Evolutionary conservation across 2,113 vertebrate genomes (phyloP).

Genomic region (Empidonax alnorum): DNA sequence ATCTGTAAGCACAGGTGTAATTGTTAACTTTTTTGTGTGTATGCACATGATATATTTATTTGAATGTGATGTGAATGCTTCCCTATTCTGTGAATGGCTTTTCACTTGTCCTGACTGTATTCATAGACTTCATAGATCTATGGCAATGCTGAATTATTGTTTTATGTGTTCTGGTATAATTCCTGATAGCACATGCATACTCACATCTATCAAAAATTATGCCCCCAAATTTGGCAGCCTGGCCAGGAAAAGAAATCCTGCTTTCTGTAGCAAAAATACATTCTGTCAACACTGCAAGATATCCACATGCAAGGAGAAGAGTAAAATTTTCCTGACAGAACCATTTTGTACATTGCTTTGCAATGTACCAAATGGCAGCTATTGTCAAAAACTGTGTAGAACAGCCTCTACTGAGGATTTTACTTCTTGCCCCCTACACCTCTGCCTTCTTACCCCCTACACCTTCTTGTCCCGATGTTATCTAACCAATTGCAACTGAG

Average conservation of each 20-base stretch:
- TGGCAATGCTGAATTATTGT: neutral
- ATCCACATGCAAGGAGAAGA: neutral
- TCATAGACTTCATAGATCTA: neutral
- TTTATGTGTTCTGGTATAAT: neutral
- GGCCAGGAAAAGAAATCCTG: neutral
- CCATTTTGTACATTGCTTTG: neutral
- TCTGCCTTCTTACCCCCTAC: neutral
- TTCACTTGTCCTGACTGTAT: neutral
- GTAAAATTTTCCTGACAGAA: neutral
- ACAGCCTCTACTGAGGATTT: neutral
- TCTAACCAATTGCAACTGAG: neutral
- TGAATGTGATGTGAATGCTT: neutral
- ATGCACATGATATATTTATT: neutral
- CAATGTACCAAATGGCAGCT: neutral
- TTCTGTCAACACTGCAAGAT: neutral
- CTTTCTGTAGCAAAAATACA: neutral
- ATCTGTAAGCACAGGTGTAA: neutral
- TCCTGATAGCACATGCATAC: neutral
- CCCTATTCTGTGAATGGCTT: neutral
- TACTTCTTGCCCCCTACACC: neutral
- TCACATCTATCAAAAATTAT: rapidly evolving
- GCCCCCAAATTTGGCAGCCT: neutral
- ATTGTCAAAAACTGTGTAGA: neutral
- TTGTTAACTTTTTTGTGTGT: neutral
- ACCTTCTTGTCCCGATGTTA: rapidly evolving